Percentiles rank a stretch among this genome's conserved stretches.
Evolutionary conservation across 2,113 vertebrate species (phyloP).

Genomic region (Corythoichthys intestinalis): DNA sequence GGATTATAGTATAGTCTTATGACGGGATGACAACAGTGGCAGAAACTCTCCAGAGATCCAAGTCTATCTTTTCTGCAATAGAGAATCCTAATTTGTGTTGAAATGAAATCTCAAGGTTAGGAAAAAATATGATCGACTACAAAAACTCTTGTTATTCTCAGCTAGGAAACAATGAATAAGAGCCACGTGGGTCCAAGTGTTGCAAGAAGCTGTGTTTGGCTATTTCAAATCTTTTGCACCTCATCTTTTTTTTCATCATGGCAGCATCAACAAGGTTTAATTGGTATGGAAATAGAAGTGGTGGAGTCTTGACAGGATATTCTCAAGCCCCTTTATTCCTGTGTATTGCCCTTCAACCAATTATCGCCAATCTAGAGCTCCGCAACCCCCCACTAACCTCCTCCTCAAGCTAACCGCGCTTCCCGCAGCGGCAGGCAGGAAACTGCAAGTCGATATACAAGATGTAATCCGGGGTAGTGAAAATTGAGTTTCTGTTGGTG

Average conservation of each 20-base stretch:
- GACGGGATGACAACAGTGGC: conserved; percentile 46
- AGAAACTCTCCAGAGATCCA: conserved; percentile 70
- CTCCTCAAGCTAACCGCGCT: conserved; percentile 47
- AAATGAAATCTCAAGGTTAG: not conserved
- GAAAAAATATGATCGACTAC: not conserved
- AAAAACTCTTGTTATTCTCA: not conserved
- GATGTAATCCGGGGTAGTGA: conserved; percentile 54
- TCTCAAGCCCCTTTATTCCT: conserved; percentile 62
- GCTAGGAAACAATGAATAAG: not conserved
- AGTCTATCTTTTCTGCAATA: conserved; percentile 43
- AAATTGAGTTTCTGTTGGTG: conserved; percentile 59
- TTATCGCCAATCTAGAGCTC: conserved; percentile 65
- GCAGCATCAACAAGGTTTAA: conserved; percentile 65
- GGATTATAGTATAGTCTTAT: conserved; percentile 63
- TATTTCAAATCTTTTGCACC: conserved; percentile 57
- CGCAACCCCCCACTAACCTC: conserved; percentile 53
- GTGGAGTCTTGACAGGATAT: conserved; percentile 62
- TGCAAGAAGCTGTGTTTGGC: conserved; percentile 30
- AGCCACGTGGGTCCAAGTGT: conserved; percentile 17
- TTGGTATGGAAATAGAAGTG: conserved; percentile 67
- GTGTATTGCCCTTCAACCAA: conserved; percentile 69
- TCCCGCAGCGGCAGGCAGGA: conserved; percentile 44
- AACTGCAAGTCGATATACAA: conserved; percentile 51
- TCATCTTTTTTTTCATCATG: conserved; percentile 40
- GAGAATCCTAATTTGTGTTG: conserved; percentile 6